These are phyloP conservation scores for Leptobrachium ailaonicum DNA, from an alignment of 2,113 vertebrate genomes.

Conservation along the genomic window DNA sequence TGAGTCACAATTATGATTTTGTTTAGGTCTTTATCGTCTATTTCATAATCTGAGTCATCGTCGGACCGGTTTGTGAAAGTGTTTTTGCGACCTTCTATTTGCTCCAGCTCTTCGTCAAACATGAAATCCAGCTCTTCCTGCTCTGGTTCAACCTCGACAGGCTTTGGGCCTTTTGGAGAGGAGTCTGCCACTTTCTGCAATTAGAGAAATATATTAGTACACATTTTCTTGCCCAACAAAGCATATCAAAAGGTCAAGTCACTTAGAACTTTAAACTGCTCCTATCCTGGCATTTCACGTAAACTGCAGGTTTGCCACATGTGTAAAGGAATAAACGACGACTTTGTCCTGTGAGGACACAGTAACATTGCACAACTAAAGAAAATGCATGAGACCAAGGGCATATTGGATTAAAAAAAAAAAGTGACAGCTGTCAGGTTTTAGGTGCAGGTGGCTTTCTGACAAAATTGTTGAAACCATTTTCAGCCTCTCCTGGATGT, in stretches of 20 bases:
- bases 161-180: constrained; percentile 51
- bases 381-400: too few relatives aligned
- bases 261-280: too few relatives aligned
- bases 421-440: background rate
- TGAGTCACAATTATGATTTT: constrained; percentile 78
- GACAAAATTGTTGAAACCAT: too few relatives aligned
- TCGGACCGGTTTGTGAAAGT: constrained; percentile 71
- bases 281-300: too few relatives aligned
- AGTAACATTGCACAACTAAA: too few relatives aligned
- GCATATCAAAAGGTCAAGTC: background rate
- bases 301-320: too few relatives aligned
- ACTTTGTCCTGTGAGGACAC: too few relatives aligned
- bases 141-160: constrained; percentile 59
- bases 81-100: constrained; percentile 63
- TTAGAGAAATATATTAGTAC: background rate
- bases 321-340: too few relatives aligned
- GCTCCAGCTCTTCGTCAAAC: constrained; percentile 74
- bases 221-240: background rate
- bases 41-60: constrained; percentile 74
- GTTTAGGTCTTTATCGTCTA: constrained; percentile 73
- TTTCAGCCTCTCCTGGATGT: too few relatives aligned
- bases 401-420: background rate
- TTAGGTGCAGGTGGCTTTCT: too few relatives aligned
- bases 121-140: constrained; percentile 90
- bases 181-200: constrained; percentile 63